Percentiles rank a stretch among this genome's conserved stretches.
Conservation (phyloP, 1,140 invertebrate species). For the Polypedilum vanderplanki region DNA sequence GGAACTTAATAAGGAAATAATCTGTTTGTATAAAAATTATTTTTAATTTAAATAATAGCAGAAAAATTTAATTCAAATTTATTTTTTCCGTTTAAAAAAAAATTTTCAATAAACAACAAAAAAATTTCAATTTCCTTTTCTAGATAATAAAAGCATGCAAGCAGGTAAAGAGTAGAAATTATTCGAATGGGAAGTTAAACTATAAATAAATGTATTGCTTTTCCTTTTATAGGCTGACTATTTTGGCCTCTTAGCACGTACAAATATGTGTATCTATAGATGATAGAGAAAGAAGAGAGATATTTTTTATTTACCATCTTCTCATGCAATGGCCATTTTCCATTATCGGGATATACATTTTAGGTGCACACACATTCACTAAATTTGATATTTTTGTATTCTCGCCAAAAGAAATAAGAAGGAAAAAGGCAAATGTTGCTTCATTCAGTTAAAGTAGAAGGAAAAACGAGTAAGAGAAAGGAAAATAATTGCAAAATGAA, state of each 20-base stretch:
- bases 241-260: conserved; percentile 2
- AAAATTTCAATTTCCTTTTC: too few relatives aligned
- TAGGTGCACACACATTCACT: neutral
- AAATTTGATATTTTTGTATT: neutral
- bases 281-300: neutral
- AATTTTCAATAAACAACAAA: too few relatives aligned
- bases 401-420: neutral
- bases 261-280: neutral
- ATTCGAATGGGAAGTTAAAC: too few relatives aligned
- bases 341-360: neutral
- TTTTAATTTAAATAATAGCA: too few relatives aligned
- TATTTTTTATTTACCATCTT: neutral
- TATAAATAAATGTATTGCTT: too few relatives aligned
- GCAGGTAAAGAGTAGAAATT: too few relatives aligned
- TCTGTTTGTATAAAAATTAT: too few relatives aligned
- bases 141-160: too few relatives aligned
- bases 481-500: conserved; percentile 19
- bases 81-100: too few relatives aligned
- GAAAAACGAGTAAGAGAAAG: neutral
- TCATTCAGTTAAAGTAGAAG: neutral
- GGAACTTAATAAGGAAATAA: too few relatives aligned
- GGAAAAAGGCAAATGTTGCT: neutral
- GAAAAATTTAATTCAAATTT: too few relatives aligned
- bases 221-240: neutral
- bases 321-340: neutral